Conservation (phyloP, 2,113 vertebrate genomes). For the Mustelus asterias region DNA sequence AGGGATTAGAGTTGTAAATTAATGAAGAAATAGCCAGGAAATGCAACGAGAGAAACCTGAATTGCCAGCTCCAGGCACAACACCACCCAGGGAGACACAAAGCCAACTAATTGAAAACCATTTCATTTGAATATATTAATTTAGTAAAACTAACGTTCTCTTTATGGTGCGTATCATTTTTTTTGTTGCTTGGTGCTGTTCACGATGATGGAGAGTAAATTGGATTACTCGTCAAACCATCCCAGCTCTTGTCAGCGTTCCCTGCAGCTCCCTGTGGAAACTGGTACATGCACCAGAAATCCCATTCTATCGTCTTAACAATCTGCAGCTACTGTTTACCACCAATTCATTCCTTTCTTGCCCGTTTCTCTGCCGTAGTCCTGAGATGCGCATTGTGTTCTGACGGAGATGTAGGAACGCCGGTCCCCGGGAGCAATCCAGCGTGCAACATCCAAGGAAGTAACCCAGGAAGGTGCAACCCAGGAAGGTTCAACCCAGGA, state of each 20-base stretch:
- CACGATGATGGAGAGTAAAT: background rate
- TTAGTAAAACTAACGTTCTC: background rate
- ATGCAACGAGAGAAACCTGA: background rate
- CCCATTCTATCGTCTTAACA: background rate
- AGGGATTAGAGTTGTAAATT: background rate
- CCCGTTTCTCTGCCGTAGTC: too few species aligned
- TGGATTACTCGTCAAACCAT: background rate
- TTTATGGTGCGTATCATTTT: background rate
- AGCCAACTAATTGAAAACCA: background rate
- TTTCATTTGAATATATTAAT: constrained; percentile 35
- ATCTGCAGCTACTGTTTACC: background rate
- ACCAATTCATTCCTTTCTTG: background rate
- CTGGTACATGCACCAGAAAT: background rate
- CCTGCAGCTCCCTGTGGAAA: background rate
- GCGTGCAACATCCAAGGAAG: too few species aligned
- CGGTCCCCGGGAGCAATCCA: background rate
- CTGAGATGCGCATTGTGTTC: background rate
- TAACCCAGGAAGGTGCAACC: too few species aligned
- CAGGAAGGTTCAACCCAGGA: too few species aligned
- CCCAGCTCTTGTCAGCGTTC: background rate
- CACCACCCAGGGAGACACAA: background rate
- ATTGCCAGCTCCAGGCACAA: background rate
- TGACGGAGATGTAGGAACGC: background rate
- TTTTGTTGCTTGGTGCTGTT: background rate
- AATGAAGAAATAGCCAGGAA: background rate